Conservation (phyloP, 2,888 invertebrate species). For the Apodemia duryi region DNA sequence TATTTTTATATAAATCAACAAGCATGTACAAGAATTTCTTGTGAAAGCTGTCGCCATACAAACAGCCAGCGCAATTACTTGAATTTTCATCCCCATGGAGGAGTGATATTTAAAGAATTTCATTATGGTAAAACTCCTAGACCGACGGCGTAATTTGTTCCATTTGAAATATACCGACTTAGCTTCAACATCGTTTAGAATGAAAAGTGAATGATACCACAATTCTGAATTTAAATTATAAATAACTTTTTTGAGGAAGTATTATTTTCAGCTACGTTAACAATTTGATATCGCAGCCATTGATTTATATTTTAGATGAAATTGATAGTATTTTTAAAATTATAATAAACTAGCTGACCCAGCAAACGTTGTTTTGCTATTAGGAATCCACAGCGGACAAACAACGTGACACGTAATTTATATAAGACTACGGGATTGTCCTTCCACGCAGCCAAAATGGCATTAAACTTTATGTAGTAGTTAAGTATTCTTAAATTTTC, state of each 20-base stretch:
- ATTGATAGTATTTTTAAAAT: too few species aligned
- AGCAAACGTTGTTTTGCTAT: too few species aligned
- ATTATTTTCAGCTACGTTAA: background rate
- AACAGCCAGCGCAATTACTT: constrained; percentile 53
- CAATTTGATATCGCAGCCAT: background rate
- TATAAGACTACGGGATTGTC: too few species aligned
- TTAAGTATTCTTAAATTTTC: too few species aligned
- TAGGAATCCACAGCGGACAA: too few species aligned
- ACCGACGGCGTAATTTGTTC: constrained; percentile 58
- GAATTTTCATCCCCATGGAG: constrained; percentile 56
- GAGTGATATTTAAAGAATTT: constrained; percentile 70
- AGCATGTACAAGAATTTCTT: background rate
- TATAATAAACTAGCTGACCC: too few species aligned
- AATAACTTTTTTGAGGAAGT: background rate
- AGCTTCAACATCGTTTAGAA: constrained; percentile 42
- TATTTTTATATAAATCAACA: background rate
- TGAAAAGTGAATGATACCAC: constrained; percentile 14
- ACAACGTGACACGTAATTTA: too few species aligned
- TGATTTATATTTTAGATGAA: too few species aligned
- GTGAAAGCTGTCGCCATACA: constrained; percentile 21
- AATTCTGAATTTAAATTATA: background rate
- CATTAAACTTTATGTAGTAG: too few species aligned
- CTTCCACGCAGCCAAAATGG: too few species aligned
- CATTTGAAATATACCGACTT: constrained; percentile 54
- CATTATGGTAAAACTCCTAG: constrained; percentile 67